phyloP scores from a whole-genome alignment of 2,888 invertebrate genomes.

The Nomada fucata region DNA sequence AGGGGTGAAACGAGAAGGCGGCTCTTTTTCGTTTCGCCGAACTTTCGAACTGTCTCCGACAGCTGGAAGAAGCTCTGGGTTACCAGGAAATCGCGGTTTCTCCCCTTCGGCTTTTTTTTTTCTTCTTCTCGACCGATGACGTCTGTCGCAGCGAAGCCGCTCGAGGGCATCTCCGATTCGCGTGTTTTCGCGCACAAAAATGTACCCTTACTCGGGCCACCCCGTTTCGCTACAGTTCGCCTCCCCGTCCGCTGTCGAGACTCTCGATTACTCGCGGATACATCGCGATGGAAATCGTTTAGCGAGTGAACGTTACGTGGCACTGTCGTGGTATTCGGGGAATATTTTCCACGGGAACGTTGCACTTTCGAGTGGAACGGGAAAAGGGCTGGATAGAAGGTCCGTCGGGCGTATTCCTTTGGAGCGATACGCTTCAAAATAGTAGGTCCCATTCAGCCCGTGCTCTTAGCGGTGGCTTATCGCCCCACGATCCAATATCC shows the following conservation, averaged over 20 bases:
- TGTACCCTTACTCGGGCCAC: conserved; percentile 32
- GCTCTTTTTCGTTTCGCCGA: conserved; percentile 51
- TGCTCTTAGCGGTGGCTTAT: neutral
- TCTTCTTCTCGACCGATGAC: conserved; percentile 16
- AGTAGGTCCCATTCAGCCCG: too few relatives aligned
- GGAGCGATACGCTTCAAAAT: too few relatives aligned
- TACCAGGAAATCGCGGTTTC: conserved; percentile 4
- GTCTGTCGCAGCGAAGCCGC: conserved; percentile 41
- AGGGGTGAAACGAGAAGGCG: conserved; percentile 39
- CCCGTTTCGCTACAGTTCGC: neutral
- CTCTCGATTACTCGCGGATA: neutral
- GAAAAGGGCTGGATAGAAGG: too few relatives aligned
- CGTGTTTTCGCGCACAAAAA: conserved; percentile 22
- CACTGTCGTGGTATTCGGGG: neutral
- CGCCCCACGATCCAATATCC: neutral
- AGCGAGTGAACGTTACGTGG: too few relatives aligned
- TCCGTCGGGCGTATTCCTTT: neutral
- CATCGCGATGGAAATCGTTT: neutral
- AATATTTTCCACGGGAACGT: neutral
- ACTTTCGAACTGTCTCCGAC: conserved; percentile 68
- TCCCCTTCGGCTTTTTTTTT: neutral
- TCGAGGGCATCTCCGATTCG: conserved; percentile 32
- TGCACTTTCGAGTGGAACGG: neutral
- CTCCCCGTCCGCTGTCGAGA: neutral
- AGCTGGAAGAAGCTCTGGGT: conserved; percentile 60